Evolutionary conservation across 2,113 vertebrate species (phyloP).

Genomic region (Pachycephala philippinensis): DNA sequence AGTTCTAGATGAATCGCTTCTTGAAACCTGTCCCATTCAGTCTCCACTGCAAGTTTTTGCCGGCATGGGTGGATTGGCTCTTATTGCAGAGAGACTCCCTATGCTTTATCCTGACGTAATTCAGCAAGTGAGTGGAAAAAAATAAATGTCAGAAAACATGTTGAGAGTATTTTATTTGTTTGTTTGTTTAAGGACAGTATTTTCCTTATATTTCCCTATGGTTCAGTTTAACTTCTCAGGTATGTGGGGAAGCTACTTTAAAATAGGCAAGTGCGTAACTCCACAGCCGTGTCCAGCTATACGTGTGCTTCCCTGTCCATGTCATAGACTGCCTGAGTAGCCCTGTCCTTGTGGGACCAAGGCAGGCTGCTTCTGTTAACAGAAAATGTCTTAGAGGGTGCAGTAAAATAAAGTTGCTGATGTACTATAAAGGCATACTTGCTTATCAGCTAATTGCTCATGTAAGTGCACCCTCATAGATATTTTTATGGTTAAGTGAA

Average conservation of each 20-base stretch:
- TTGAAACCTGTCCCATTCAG: conserved; percentile 94
- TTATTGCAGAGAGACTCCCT: conserved; percentile 94
- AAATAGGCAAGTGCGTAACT: background rate
- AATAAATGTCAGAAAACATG: background rate
- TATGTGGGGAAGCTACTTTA: background rate
- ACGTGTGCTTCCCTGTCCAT: rapidly evolving
- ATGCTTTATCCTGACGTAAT: conserved; percentile 99
- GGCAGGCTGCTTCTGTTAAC: background rate
- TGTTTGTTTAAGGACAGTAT: background rate
- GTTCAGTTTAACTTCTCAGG: background rate
- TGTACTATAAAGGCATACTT: background rate
- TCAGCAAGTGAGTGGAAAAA: conserved; percentile 85
- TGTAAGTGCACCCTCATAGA: background rate
- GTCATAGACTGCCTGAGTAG: background rate
- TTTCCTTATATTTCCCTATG: background rate
- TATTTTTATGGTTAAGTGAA: background rate
- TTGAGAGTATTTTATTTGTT: background rate
- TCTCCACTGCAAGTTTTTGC: conserved; percentile 98
- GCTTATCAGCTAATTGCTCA: background rate
- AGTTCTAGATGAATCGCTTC: conserved; percentile 87
- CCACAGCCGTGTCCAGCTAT: background rate
- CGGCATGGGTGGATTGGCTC: conserved; percentile 95
- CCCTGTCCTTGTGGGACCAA: background rate
- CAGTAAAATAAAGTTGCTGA: background rate
- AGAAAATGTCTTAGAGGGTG: background rate